Evolutionary conservation across 2,797 vertebrate species (phyloP).

Genomic region (Echeneis naucrates): DNA sequence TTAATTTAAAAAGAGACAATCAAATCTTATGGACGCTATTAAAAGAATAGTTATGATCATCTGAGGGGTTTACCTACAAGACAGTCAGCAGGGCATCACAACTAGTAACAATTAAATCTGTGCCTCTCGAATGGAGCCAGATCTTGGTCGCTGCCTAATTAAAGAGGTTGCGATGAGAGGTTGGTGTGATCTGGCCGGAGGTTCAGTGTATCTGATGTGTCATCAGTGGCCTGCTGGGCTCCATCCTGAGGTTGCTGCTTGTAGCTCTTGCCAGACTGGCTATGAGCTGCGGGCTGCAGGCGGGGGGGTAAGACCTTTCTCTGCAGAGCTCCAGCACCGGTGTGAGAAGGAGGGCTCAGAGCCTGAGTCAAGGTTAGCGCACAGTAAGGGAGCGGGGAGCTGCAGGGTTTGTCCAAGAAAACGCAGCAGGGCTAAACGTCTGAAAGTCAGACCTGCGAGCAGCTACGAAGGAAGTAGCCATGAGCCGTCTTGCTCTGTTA

Average conservation of each 20-base stretch:
- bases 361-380: conserved; percentile 73
- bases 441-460: conserved; percentile 35
- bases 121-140: conserved; percentile 27
- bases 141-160: conserved; percentile 58
- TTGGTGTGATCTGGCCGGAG: conserved; percentile 51
- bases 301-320: conserved; percentile 50
- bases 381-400: conserved; percentile 35
- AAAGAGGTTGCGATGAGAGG: conserved; percentile 49
- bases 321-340: conserved; percentile 69
- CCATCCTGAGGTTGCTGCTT: conserved; percentile 74
- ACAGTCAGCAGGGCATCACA: conserved; percentile 27
- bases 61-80: conserved; percentile 9
- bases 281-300: conserved; percentile 61
- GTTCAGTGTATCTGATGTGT: conserved; percentile 62
- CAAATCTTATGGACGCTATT: conserved; percentile 6
- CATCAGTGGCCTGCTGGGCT: conserved; percentile 73
- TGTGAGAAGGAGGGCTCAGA: conserved; percentile 64
- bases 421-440: conserved; percentile 46
- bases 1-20: conserved; percentile 27
- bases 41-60: conserved; percentile 38
- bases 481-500: conserved; percentile 9
- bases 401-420: conserved; percentile 48
- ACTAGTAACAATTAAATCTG: conserved; percentile 38
- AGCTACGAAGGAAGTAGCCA: conserved; percentile 2
- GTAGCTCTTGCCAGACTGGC: conserved; percentile 71